These are phyloP conservation scores for Apostichopus japonicus DNA, from an alignment of 35 echinoderm and acorn worm genomes.

Conservation along the genomic window DNA sequence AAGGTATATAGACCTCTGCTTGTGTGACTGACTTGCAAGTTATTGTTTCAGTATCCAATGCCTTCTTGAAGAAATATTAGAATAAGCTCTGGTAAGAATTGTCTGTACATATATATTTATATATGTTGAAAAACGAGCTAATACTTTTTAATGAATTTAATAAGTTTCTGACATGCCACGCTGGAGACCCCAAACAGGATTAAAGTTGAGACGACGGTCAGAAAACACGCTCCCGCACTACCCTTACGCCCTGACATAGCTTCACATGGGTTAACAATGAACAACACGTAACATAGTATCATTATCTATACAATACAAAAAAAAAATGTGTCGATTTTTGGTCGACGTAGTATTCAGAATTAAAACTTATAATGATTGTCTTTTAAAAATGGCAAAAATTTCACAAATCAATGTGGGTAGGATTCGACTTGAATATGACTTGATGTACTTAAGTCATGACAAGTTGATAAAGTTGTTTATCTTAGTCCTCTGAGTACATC, in stretches of 20 bases:
- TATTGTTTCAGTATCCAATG: too few species aligned
- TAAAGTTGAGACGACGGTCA: background rate
- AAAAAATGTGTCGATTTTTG: background rate
- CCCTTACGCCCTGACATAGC: background rate
- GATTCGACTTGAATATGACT: too few species aligned
- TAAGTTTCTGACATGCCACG: conserved; percentile 39
- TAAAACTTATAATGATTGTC: conserved; percentile 6
- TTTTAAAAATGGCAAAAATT: background rate
- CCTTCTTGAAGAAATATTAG: too few species aligned
- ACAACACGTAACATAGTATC: conserved; percentile 49
- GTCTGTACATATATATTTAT: too few species aligned
- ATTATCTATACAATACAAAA: conserved; percentile 38
- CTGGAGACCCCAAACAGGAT: conserved; percentile 23
- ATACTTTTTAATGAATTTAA: background rate
- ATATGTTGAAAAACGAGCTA: background rate
- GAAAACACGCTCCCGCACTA: background rate
- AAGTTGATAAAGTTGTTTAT: too few species aligned
- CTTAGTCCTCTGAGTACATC: too few species aligned
- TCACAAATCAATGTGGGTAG: too few species aligned
- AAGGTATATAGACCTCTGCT: too few species aligned
- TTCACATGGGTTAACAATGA: conserved; percentile 33
- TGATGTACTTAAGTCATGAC: too few species aligned
- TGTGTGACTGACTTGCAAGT: too few species aligned
- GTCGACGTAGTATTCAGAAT: background rate
- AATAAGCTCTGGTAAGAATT: too few species aligned